phyloP scores from a whole-genome alignment of 2,797 vertebrate species.

The Astyanax mexicanus region DNA sequence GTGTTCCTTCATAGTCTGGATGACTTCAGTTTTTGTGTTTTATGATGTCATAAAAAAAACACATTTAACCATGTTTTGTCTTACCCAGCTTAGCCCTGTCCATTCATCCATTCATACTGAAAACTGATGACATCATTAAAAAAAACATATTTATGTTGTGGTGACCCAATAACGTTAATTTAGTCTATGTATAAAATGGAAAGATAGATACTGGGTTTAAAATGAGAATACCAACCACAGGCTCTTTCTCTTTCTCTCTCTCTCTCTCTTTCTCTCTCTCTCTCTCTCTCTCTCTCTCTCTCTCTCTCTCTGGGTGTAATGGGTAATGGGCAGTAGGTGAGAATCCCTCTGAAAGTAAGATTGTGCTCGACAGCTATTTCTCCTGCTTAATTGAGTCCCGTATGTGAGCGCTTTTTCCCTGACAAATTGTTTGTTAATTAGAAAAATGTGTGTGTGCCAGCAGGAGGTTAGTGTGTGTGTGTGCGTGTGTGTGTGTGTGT shows the following conservation, averaged over 20 bases:
- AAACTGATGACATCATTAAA: no score
- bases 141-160: no score
- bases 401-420: slow-evolving; percentile 47
- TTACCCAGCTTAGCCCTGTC: no score
- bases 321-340: slow-evolving; percentile 31
- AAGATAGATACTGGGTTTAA: no score
- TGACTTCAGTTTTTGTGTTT: no score
- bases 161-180: no score
- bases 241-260: slow-evolving; percentile 6
- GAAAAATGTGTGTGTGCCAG: slow-evolving; percentile 15
- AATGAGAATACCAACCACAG: no score
- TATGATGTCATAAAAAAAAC: no score
- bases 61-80: no score
- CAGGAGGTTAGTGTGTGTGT: neutral
- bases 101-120: no score
- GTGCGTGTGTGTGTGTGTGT: slow-evolving; percentile 6
- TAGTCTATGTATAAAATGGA: no score
- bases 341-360: slow-evolving; percentile 44
- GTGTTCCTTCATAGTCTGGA: no score
- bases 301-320: neutral
- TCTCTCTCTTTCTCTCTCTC: neutral
- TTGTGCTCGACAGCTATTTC: slow-evolving; percentile 57
- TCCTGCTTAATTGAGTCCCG: slow-evolving; percentile 58
- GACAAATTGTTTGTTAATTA: slow-evolving; percentile 66
- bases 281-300: neutral